A percentile compares a stretch with the other conserved stretches of the same genome.
phyloP scores from a whole-genome alignment of 2,888 invertebrate genomes.

The Blastobasis lacticolella region DNA sequence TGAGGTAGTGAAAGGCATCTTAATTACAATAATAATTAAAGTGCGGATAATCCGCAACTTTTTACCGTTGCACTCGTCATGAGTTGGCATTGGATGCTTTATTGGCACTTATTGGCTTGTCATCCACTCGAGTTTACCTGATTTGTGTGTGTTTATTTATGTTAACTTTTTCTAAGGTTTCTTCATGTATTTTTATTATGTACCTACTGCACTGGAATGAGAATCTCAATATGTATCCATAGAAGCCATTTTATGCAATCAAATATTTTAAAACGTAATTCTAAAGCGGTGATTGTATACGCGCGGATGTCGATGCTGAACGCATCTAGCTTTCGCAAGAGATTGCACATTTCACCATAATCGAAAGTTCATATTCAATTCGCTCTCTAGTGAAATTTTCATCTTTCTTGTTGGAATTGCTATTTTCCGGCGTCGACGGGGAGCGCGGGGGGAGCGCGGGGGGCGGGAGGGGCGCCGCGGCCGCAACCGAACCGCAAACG shows the following conservation, averaged over 20 bases:
- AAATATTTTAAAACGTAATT: neutral
- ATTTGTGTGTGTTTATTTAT: too few relatives aligned
- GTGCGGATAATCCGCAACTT: conserved; percentile 1
- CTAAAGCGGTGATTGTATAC: too few relatives aligned
- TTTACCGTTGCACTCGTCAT: conserved; percentile 11
- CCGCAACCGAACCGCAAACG: conserved; percentile 40
- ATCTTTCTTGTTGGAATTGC: conserved; percentile 23
- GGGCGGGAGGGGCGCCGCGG: conserved; percentile 6
- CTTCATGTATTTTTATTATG: too few relatives aligned
- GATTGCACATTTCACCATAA: conserved; percentile 37
- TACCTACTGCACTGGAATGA: too few relatives aligned
- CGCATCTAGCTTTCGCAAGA: conserved; percentile 6
- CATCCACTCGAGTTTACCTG: too few relatives aligned
- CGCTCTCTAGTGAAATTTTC: conserved; percentile 38
- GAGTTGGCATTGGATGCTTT: neutral
- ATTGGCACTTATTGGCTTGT: neutral
- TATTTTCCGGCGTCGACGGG: conserved; percentile 6
- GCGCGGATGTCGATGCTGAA: too few relatives aligned
- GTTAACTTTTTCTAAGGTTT: too few relatives aligned
- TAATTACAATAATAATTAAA: conserved; percentile 16
- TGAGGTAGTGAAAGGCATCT: conserved; percentile 27
- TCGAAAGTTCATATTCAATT: conserved; percentile 56
- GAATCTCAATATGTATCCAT: neutral
- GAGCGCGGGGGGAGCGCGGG: neutral
- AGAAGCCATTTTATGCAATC: neutral